A percentile compares a stretch with the other conserved stretches of the same genome.
phyloP scores from a whole-genome alignment of 2,797 vertebrate genomes.

The Gobio occitaniae region DNA sequence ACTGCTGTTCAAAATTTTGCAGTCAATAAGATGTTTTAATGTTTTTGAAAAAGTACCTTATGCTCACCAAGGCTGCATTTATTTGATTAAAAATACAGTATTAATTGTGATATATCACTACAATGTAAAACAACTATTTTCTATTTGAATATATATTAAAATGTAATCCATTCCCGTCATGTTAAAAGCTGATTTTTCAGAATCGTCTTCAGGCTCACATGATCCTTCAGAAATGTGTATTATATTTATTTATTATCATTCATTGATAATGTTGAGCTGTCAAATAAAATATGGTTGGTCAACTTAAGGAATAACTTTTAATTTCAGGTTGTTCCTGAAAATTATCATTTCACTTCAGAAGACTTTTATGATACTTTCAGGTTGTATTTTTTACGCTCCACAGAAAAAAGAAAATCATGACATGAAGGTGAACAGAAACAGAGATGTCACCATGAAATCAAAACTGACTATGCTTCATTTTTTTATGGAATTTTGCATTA shows the following conservation, averaged over 20 bases:
- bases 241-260: background rate
- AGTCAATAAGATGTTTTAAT: background rate
- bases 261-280: background rate
- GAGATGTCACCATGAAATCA: background rate
- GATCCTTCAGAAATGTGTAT: no score
- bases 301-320: background rate
- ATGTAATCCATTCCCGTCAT: background rate
- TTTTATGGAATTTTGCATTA: background rate
- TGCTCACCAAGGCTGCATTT: background rate
- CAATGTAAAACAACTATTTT: background rate
- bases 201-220: background rate
- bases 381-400: background rate
- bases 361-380: background rate
- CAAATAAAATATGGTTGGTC: background rate
- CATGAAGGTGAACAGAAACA: background rate
- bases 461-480: background rate
- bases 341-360: background rate
- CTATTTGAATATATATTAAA: background rate
- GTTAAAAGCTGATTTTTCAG: background rate
- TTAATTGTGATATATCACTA: background rate
- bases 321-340: background rate
- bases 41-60: background rate
- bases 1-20: background rate
- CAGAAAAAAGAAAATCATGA: background rate
- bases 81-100: background rate